phyloP scores from a whole-genome alignment of 2,113 vertebrate genomes.

The Oceanites oceanicus region DNA sequence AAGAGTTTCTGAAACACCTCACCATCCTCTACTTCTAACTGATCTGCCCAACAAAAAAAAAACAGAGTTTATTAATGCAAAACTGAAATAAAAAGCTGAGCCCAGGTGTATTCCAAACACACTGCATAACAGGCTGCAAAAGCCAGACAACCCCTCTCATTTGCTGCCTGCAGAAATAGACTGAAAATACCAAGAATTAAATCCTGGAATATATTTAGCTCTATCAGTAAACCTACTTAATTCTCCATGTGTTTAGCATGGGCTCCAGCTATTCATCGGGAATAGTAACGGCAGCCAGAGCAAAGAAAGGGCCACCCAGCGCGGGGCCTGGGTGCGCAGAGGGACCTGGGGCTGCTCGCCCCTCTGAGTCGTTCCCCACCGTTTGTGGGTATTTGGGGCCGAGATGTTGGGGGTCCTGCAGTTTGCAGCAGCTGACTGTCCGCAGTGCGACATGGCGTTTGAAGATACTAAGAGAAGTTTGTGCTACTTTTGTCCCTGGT shows the following conservation, averaged over 20 bases:
- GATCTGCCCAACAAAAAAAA: not conserved
- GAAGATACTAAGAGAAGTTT: not conserved
- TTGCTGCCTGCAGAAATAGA: not conserved
- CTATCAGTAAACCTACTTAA: not conserved
- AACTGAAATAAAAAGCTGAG: not conserved
- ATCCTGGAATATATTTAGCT: not conserved
- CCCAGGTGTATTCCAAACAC: no score
- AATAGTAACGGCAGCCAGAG: not conserved
- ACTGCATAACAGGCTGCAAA: not conserved
- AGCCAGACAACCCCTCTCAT: not conserved
- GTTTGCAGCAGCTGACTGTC: not conserved
- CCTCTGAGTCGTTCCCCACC: not conserved
- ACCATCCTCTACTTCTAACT: not conserved
- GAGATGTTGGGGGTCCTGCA: not conserved
- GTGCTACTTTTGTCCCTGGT: not conserved
- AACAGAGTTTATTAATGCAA: not conserved
- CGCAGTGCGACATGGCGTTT: not conserved
- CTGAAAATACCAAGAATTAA: not conserved
- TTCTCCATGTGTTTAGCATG: rapidly evolving
- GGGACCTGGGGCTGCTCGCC: not conserved
- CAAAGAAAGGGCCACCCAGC: not conserved
- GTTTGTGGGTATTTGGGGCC: rapidly evolving
- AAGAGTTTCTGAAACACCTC: not conserved
- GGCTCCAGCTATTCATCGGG: not conserved
- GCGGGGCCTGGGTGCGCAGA: rapidly evolving